A percentile compares a stretch with the other conserved stretches of the same genome.
Evolutionary conservation across 2,797 vertebrate species (phyloP).

Genomic region (Cottoperca gobio): DNA sequence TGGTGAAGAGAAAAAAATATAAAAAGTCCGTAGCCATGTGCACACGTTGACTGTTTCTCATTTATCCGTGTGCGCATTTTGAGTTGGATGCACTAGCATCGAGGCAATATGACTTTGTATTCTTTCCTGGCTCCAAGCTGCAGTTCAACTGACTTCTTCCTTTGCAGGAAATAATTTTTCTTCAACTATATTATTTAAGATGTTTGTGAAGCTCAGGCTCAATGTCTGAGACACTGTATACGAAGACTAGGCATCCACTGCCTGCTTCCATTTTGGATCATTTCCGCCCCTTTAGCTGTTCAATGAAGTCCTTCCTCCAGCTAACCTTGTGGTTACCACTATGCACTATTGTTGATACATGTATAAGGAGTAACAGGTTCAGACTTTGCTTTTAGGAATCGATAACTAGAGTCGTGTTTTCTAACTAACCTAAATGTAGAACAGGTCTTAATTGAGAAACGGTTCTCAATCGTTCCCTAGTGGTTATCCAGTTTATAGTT

Average conservation of each 20-base stretch:
- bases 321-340: neutral
- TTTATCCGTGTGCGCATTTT: neutral
- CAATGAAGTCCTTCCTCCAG: neutral
- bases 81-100: neutral
- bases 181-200: neutral
- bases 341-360: neutral
- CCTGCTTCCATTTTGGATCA: neutral
- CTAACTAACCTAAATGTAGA: neutral
- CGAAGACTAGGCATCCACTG: neutral
- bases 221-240: neutral
- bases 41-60: neutral
- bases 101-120: neutral
- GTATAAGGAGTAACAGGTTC: neutral
- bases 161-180: neutral
- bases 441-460: neutral
- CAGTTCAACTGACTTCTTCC: neutral
- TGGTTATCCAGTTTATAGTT: conserved; percentile 9
- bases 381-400: neutral
- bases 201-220: neutral
- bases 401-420: neutral
- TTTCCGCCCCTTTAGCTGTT: neutral
- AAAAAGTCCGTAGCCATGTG: neutral
- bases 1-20: conserved; percentile 11
- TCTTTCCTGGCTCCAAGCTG: neutral
- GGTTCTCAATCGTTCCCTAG: neutral